Evolutionary conservation across 2,797 vertebrate genomes (phyloP).

Genomic region (Pangasius krempfi): DNA sequence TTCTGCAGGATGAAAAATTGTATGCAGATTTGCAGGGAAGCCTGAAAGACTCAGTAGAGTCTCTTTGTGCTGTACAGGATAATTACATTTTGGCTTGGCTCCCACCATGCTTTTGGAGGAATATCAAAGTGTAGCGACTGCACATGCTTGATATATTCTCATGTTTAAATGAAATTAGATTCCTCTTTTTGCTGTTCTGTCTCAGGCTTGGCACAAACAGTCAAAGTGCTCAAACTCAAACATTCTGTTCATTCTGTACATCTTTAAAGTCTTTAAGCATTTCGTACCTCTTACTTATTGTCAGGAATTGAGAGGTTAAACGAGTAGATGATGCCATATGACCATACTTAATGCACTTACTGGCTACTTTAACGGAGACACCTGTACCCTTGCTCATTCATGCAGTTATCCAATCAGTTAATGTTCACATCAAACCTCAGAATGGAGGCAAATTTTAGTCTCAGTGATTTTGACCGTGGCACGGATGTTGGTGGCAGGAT

Average conservation of each 20-base stretch:
- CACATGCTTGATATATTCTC: slow-evolving; percentile 5
- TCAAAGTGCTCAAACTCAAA: background rate
- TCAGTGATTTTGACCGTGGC: background rate
- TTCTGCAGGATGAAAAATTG: slow-evolving; percentile 22
- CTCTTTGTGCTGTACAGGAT: slow-evolving; percentile 15
- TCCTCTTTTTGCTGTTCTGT: background rate
- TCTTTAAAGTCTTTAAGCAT: background rate
- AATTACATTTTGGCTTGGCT: slow-evolving; percentile 15
- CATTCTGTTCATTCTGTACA: background rate
- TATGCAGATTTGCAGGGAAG: slow-evolving; percentile 18
- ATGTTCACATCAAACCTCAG: background rate
- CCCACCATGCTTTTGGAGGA: slow-evolving; percentile 18
- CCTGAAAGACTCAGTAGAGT: slow-evolving; percentile 10
- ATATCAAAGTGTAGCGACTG: slow-evolving; percentile 21
- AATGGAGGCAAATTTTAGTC: background rate
- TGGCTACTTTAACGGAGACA: background rate
- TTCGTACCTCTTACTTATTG: background rate
- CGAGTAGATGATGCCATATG: background rate
- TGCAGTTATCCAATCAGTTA: background rate
- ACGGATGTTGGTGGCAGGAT: background rate
- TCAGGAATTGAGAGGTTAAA: background rate
- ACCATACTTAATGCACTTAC: too few species aligned
- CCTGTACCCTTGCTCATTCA: background rate
- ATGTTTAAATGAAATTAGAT: slow-evolving; percentile 1
- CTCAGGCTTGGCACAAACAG: background rate